Evolutionary conservation across 2,888 invertebrate genomes (phyloP).

Genomic region (Rugalucina vietnamica): DNA sequence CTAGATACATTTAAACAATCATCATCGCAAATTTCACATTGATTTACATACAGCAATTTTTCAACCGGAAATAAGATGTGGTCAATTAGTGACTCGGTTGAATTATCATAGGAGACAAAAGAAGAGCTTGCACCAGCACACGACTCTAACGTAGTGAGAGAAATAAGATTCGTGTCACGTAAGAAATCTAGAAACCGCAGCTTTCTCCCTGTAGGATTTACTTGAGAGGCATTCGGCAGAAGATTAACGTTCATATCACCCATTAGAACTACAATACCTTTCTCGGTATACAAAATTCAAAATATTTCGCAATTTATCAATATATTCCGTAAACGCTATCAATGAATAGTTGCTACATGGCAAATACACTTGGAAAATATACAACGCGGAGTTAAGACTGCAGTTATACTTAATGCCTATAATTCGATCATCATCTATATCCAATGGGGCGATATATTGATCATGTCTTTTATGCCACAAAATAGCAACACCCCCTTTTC

Average conservation of each 20-base stretch:
- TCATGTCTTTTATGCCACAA: conserved; percentile 21
- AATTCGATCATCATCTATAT: not conserved
- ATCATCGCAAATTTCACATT: conserved; percentile 9
- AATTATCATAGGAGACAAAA: conserved; percentile 9
- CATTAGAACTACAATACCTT: conserved; percentile 1
- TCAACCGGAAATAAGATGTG: not conserved
- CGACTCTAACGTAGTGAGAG: not conserved
- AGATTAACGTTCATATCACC: conserved; percentile 10
- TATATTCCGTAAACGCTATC: not conserved
- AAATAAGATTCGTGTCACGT: not conserved
- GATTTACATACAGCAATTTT: not conserved
- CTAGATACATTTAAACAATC: conserved; percentile 1
- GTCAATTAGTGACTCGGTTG: conserved; percentile 1
- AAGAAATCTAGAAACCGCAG: not conserved
- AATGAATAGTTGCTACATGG: not conserved
- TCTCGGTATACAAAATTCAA: not conserved
- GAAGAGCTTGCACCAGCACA: not conserved
- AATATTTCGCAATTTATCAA: not conserved
- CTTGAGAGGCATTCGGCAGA: not conserved
- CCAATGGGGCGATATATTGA: not conserved
- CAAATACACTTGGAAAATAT: not conserved
- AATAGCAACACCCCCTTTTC: conserved; percentile 23
- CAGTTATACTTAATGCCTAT: not conserved
- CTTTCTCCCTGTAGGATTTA: not conserved
- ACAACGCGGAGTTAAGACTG: not conserved